Conservation (phyloP, 2,113 vertebrate genomes). For the Eulacestoma nigropectus region DNA sequence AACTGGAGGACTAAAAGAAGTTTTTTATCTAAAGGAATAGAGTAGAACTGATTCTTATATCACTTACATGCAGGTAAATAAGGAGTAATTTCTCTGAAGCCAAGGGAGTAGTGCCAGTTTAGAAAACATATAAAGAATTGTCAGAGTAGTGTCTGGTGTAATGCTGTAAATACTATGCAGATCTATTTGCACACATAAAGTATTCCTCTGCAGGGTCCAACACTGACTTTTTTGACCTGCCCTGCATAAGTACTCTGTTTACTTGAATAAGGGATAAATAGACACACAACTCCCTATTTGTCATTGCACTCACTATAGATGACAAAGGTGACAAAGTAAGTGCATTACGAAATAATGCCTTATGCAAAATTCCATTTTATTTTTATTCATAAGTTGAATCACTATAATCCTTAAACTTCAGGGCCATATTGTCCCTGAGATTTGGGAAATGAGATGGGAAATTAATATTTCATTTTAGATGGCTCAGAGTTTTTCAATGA, state of each 20-base stretch:
- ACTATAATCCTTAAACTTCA: not conserved
- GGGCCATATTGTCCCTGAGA: not conserved
- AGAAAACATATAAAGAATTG: not conserved
- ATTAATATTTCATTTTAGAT: not conserved
- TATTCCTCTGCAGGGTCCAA: not conserved
- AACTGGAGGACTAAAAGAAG: not conserved
- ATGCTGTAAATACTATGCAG: not conserved
- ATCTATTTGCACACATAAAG: not conserved
- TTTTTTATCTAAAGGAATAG: not conserved
- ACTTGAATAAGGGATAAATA: not conserved
- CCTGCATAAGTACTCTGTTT: not conserved
- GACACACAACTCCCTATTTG: not conserved
- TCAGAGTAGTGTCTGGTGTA: not conserved
- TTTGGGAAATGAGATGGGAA: not conserved
- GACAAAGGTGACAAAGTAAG: not conserved
- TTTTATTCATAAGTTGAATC: not conserved
- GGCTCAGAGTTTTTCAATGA: not conserved
- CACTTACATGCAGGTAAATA: not conserved
- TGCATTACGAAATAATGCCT: not conserved
- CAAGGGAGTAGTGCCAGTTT: not conserved
- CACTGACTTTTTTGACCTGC: not conserved
- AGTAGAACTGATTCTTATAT: not conserved
- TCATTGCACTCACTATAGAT: not conserved
- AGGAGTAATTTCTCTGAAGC: not conserved
- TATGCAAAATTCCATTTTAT: not conserved